A percentile compares a stretch with the other conserved stretches of the same genome.
phyloP scores from a whole-genome alignment of 2,113 vertebrate genomes.

The Indicator maculatus region DNA sequence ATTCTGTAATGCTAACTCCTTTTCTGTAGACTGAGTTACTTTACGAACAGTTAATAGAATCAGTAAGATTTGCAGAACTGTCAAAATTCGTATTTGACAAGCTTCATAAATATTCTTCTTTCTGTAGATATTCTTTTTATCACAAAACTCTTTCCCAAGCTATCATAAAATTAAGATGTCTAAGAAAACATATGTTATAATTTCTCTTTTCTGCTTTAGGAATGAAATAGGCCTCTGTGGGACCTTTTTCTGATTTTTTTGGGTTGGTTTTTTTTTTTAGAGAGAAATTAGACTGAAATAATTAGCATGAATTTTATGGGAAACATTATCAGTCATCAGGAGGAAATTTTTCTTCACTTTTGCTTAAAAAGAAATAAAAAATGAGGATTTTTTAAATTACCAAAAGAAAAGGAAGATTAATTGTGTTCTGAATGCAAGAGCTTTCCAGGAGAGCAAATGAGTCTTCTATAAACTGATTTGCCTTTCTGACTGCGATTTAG shows the following conservation, averaged over 20 bases:
- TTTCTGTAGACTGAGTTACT: not conserved
- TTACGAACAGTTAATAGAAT: conserved; percentile 1
- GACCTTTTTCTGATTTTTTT: not conserved
- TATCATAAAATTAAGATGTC: conserved; percentile 45
- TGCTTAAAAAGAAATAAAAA: conserved; percentile 54
- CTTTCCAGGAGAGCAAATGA: conserved; percentile 76
- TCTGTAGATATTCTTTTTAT: not conserved
- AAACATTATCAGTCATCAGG: conserved; percentile 22
- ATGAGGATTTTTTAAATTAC: conserved; percentile 55
- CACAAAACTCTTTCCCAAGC: not conserved
- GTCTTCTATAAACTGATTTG: conserved; percentile 80
- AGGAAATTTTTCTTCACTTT: conserved; percentile 57
- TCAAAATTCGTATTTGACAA: not conserved
- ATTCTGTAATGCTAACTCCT: not conserved
- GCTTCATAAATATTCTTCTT: not conserved
- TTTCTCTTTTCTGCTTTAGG: not conserved
- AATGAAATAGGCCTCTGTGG: conserved; percentile 19
- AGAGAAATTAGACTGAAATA: conserved; percentile 60
- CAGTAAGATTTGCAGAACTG: not conserved
- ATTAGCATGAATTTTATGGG: conserved; percentile 24
- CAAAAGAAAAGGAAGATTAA: conserved; percentile 71
- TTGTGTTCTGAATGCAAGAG: conserved; percentile 57
- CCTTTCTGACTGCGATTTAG: conserved; percentile 79
- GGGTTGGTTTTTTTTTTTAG: not conserved
- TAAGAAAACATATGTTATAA: conserved; percentile 8